These are phyloP conservation scores for Pangasianodon gigas DNA, from an alignment of 2,113 vertebrate genomes.

Conservation along the genomic window DNA sequence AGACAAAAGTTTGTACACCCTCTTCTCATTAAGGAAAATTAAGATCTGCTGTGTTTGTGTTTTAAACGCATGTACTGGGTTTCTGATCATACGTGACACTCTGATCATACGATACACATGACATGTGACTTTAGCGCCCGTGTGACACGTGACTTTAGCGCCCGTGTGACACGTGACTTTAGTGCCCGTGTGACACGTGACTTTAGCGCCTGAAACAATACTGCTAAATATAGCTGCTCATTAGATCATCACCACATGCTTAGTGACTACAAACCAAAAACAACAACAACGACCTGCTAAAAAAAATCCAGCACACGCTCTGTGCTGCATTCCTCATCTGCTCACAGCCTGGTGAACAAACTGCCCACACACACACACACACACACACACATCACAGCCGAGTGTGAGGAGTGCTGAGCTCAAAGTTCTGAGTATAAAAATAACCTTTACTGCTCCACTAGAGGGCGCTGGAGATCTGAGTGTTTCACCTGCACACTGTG, in stretches of 20 bases:
- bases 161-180: neutral
- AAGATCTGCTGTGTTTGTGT: neutral
- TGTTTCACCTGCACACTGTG: neutral
- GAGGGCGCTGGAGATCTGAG: constrained; percentile 32
- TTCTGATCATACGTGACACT: neutral
- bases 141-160: neutral
- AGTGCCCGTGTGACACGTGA: neutral
- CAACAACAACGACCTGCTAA: neutral
- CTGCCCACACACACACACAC: neutral
- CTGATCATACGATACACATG: neutral
- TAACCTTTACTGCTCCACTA: neutral
- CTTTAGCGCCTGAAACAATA: neutral
- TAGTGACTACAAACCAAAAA: neutral
- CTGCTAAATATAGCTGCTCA: neutral
- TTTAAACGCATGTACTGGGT: neutral
- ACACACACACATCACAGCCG: neutral
- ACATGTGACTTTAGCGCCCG: neutral
- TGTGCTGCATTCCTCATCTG: constrained; percentile 39
- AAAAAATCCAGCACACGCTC: neutral
- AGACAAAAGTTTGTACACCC: neutral
- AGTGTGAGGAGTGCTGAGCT: neutral
- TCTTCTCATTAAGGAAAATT: neutral
- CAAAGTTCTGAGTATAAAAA: neutral
- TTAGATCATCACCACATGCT: neutral
- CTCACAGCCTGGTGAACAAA: neutral